Percentiles rank a stretch among this genome's conserved stretches.
Conservation (phyloP, 2,888 invertebrate species). For the Philereme transversata region DNA sequence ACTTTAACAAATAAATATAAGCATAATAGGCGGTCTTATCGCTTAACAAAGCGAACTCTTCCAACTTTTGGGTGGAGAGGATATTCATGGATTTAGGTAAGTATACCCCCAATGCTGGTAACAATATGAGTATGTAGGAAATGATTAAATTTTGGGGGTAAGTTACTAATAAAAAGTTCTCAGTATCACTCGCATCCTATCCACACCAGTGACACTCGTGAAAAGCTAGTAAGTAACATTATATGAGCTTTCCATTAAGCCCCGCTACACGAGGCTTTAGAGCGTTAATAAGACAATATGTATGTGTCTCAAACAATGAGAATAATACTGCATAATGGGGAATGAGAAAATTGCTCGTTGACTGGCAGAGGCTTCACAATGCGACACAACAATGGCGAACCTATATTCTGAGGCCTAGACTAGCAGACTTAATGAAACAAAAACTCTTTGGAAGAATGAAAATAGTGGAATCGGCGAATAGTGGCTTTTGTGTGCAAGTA, state of each 20-base stretch:
- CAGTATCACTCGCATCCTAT: background rate
- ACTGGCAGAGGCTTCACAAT: constrained; percentile 72
- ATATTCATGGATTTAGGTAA: no score
- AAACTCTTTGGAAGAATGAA: constrained; percentile 68
- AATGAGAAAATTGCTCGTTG: constrained; percentile 80
- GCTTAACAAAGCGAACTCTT: no score
- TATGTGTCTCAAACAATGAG: constrained; percentile 72
- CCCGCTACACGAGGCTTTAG: constrained; percentile 43
- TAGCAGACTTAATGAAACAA: constrained; percentile 69
- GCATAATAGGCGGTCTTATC: no score
- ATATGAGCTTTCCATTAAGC: constrained; percentile 43
- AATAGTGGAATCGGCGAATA: constrained; percentile 56
- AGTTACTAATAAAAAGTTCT: no score
- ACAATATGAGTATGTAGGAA: no score
- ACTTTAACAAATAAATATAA: no score
- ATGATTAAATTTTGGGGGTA: no score
- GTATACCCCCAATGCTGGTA: no score
- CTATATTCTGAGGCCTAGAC: constrained; percentile 67
- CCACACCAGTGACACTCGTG: constrained; percentile 9
- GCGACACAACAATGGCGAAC: constrained; percentile 72
- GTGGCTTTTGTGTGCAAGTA: constrained; percentile 38
- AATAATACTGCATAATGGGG: constrained; percentile 75
- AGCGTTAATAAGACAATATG: constrained; percentile 62
- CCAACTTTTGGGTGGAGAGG: no score
- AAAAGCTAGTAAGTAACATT: constrained; percentile 24